phyloP scores from a whole-genome alignment of 2,888 invertebrate genomes.

The Euzetes globulus region DNA sequence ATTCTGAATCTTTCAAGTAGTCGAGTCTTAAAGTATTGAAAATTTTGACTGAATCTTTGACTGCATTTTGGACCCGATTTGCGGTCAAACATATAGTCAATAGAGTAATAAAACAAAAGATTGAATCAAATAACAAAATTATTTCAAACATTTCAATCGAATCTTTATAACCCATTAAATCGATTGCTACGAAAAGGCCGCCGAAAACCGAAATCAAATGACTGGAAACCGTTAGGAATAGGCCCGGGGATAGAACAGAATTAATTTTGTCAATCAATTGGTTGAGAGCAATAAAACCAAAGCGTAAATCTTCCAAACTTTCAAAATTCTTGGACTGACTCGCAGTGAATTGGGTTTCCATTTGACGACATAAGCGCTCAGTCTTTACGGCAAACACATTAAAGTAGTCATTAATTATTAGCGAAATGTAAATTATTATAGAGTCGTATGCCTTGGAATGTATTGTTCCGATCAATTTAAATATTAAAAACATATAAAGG shows the following conservation, averaged over 20 bases:
- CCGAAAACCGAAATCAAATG: not conserved
- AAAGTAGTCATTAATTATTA: not conserved
- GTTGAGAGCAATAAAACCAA: conserved; percentile 5
- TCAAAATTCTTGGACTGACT: not conserved
- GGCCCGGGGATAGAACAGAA: conserved; percentile 15
- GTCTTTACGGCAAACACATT: not conserved
- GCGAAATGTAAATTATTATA: not conserved
- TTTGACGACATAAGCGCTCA: no score
- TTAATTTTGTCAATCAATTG: conserved; percentile 19
- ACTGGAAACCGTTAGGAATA: not conserved
- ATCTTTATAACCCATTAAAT: not conserved
- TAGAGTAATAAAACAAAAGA: not conserved
- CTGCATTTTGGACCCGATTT: not conserved
- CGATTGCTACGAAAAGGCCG: not conserved
- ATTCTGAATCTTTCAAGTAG: not conserved
- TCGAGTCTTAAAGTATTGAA: not conserved
- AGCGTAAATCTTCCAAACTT: not conserved
- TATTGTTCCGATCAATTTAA: conserved; percentile 12
- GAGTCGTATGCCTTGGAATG: not conserved
- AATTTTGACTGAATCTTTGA: not conserved
- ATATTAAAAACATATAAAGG: conserved; percentile 6
- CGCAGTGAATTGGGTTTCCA: no score
- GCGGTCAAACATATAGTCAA: not conserved
- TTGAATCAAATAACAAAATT: not conserved
- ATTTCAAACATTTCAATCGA: not conserved